A percentile compares a stretch with the other conserved stretches of the same genome.
These are phyloP conservation scores for Scaptomyza flava DNA, from an alignment of 2,888 invertebrate species.

Conservation along the genomic window DNA sequence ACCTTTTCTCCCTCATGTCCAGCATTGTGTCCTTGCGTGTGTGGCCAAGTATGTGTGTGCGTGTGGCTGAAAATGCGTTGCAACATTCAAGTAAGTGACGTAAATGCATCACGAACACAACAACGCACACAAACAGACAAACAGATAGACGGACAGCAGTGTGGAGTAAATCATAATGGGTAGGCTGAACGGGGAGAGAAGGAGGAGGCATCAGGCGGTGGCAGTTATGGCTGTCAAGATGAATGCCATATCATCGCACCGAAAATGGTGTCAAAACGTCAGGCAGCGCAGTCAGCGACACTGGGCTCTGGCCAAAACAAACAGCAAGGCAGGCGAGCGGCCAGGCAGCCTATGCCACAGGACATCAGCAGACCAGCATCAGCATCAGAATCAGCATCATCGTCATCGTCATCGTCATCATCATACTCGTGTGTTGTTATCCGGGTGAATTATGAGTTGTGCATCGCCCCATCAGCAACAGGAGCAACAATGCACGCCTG, in stretches of 20 bases:
- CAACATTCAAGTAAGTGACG: constrained; percentile 80
- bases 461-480: constrained; percentile 52
- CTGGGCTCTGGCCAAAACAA: constrained; percentile 37
- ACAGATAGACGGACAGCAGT: constrained; percentile 10
- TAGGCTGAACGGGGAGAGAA: background rate
- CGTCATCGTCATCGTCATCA: background rate
- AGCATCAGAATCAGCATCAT: background rate
- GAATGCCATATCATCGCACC: constrained; percentile 82
- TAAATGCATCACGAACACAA: constrained; percentile 71
- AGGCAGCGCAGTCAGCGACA: constrained; percentile 47
- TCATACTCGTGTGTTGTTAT: constrained; percentile 58
- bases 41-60: constrained; percentile 28
- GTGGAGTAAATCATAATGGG: constrained; percentile 61
- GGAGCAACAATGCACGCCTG: constrained; percentile 47
- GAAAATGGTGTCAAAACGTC: constrained; percentile 79
- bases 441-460: constrained; percentile 74
- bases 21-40: constrained; percentile 46
- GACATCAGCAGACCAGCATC: constrained; percentile 6
- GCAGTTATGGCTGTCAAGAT: constrained; percentile 81
- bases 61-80: constrained; percentile 69
- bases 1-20: background rate
- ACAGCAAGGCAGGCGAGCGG: constrained; percentile 27
- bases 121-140: constrained; percentile 33
- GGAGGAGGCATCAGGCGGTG: constrained; percentile 52
- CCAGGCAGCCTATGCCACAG: background rate